Evolutionary conservation across 2,888 invertebrate genomes (phyloP).

Genomic region (Temnothorax ravouxi): DNA sequence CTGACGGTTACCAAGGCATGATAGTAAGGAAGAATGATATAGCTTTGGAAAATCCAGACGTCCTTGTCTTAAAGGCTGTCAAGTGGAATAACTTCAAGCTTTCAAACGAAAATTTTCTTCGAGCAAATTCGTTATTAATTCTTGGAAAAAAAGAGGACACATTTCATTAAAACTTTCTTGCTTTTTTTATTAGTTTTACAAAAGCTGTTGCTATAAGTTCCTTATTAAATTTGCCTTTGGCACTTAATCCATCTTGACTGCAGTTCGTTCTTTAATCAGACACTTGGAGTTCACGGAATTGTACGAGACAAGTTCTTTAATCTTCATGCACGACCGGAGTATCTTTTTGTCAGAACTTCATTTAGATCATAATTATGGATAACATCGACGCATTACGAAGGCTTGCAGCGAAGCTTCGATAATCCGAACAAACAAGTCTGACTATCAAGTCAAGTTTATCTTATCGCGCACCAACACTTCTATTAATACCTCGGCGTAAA

Average conservation of each 20-base stretch:
- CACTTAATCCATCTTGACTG: background rate
- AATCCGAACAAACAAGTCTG: constrained; percentile 31
- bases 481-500: background rate
- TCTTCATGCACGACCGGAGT: background rate
- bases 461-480: constrained; percentile 23
- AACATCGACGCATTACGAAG: background rate
- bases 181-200: background rate
- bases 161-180: background rate
- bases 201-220: background rate
- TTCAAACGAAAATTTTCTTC: background rate
- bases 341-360: background rate
- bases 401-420: background rate
- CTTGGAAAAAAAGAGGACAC: background rate
- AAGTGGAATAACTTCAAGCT: background rate
- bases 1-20: background rate
- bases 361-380: background rate
- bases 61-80: too few relatives aligned
- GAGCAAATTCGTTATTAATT: background rate
- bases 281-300: background rate
- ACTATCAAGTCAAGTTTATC: constrained; percentile 17
- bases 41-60: background rate
- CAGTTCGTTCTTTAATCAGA: background rate
- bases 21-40: background rate
- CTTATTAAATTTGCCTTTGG: background rate
- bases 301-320: background rate